Conservation (phyloP, 2,113 vertebrate species). For the Acanthochromis polyacanthus region DNA sequence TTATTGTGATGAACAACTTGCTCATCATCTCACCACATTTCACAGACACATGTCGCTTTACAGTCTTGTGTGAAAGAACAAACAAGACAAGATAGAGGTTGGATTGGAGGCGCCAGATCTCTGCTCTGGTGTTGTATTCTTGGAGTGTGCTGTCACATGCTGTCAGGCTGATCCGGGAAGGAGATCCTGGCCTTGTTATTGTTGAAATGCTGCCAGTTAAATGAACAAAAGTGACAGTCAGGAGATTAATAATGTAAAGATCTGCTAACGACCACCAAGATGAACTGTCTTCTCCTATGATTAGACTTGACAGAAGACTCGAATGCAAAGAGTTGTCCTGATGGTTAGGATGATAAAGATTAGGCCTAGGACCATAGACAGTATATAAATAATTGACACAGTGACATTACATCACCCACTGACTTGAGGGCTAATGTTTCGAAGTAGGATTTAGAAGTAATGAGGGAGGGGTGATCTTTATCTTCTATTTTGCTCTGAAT, state of each 20-base stretch:
- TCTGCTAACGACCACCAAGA: constrained; percentile 45
- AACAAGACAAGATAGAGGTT: not conserved
- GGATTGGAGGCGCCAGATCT: constrained; percentile 7
- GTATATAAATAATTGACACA: too few relatives aligned
- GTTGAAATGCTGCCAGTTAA: constrained; percentile 45
- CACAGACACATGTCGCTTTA: not conserved
- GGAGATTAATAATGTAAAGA: constrained; percentile 50
- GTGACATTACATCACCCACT: too few relatives aligned
- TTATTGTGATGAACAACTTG: constrained; percentile 22
- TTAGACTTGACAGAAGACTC: not conserved
- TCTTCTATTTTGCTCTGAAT: too few relatives aligned
- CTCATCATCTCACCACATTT: constrained; percentile 1
- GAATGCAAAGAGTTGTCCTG: not conserved
- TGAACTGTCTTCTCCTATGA: constrained; percentile 17
- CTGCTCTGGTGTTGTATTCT: constrained; percentile 2
- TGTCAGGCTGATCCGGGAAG: constrained; percentile 23
- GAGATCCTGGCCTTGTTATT: constrained; percentile 43
- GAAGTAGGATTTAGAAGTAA: too few relatives aligned
- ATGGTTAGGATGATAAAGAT: too few relatives aligned
- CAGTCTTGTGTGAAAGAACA: not conserved
- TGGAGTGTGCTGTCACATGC: constrained; percentile 36
- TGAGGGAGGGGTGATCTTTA: too few relatives aligned
- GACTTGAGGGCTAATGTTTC: too few relatives aligned
- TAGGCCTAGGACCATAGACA: too few relatives aligned
- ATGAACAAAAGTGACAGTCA: constrained; percentile 36